phyloP scores from a whole-genome alignment of 2,888 invertebrate genomes.

The Sepiola atlantica region DNA sequence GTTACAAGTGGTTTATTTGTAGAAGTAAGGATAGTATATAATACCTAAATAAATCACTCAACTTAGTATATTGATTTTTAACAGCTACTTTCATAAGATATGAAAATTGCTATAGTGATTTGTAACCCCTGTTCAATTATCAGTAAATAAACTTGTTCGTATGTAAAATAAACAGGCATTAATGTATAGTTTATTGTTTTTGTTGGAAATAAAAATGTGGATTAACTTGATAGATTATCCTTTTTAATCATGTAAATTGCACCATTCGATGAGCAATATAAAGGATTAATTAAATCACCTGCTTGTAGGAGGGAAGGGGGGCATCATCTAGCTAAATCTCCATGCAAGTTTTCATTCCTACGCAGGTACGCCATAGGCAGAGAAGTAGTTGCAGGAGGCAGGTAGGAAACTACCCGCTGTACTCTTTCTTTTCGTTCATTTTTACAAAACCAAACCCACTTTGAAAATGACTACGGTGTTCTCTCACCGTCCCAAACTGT shows the following conservation, averaged over 20 bases:
- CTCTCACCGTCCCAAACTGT: not conserved
- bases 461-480: not conserved
- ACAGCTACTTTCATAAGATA: not conserved
- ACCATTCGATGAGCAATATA: not conserved
- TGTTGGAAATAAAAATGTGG: not conserved
- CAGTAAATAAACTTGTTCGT: not conserved
- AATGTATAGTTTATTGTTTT: not conserved
- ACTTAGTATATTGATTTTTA: not conserved
- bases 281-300: not conserved
- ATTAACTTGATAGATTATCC: not conserved
- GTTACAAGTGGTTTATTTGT: not conserved
- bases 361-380: not conserved
- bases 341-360: not conserved
- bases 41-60: not conserved
- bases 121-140: not conserved
- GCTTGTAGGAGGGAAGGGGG: not conserved
- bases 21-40: not conserved
- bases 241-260: not conserved
- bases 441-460: not conserved
- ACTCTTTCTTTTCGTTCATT: constrained; percentile 13
- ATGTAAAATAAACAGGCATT: not conserved
- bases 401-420: not conserved
- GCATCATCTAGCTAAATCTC: not conserved
- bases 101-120: not conserved
- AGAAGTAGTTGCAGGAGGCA: not conserved